Base-by-base conservation (phyloP, 1,140 invertebrate species). In the Sitophilus oryzae region DNA sequence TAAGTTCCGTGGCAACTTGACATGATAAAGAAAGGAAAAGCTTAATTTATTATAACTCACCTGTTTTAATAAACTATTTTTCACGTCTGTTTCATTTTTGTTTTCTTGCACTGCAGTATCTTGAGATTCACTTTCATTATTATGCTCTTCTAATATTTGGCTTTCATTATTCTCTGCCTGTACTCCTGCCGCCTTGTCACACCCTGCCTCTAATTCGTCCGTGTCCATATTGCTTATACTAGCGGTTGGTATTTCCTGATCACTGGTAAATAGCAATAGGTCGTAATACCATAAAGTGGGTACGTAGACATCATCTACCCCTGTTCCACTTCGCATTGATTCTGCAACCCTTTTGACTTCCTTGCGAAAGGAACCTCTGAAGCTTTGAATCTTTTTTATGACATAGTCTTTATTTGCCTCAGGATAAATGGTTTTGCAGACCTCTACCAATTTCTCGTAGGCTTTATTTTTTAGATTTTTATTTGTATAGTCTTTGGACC, bases 1-100 rank as follows among this genome's bases (percentile, higher is more conserved):
- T 14, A 49, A 49, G 46, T 49, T 42, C 30, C 15, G 14, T 49
- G 46, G 30, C 30, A 49, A 14, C 8, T 15, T 49, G 16, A 38
- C 18, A 49, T 49, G 46, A 15, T 49, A 14, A 49, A 38, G 18
- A 49, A 49, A 49, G 46, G 46, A 49, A 49, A 49, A 49, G 10
- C 46, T 16, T 49, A 49, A 49, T 49, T 49, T 42, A 15, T 38
- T 16, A 38, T 49, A 40, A 40, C 37, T 40, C 37, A 6, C 15
- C 37, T 14, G 37, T n/a, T n/a, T n/a, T n/a, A n/a, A n/a, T n/a
- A n/a, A n/a, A n/a, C n/a, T n/a, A n/a, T n/a, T n/a, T n/a, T n/a
- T n/a, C n/a, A n/a, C n/a, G n/a, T n/a, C n/a, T n/a, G n/a, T n/a
- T n/a, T n/a, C n/a, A n/a, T n/a, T n/a, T n/a, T n/a, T n/a, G n/a